These are phyloP conservation scores for Drosophila navojoa DNA, from an alignment of 1,140 invertebrate genomes.

Conservation along the genomic window DNA sequence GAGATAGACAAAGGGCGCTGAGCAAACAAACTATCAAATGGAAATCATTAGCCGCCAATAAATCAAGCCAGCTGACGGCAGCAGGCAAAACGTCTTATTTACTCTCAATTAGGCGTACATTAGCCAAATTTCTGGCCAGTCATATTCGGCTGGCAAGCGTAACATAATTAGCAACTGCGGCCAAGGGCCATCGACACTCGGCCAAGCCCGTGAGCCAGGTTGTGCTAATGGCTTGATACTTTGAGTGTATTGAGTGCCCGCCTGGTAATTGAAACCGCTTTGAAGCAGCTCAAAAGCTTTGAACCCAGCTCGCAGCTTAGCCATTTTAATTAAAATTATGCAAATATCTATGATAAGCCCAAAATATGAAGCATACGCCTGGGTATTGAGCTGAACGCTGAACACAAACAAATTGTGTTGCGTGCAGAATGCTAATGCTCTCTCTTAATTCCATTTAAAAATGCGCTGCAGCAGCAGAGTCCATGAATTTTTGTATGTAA, in stretches of 20 bases:
- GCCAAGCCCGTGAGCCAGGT: constrained; percentile 11
- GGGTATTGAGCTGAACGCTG: not conserved
- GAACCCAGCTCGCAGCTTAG: constrained; percentile 21
- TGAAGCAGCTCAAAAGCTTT: constrained; percentile 17
- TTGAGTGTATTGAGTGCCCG: not conserved
- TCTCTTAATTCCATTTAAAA: not conserved
- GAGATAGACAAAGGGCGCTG: not conserved
- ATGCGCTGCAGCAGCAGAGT: constrained; percentile 12
- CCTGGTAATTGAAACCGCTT: constrained; percentile 42
- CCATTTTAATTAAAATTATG: constrained; percentile 71
- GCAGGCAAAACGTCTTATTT: constrained; percentile 59
- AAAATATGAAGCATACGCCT: constrained; percentile 39
- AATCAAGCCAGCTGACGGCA: constrained; percentile 56
- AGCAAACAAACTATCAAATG: constrained; percentile 51
- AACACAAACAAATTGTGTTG: constrained; percentile 9
- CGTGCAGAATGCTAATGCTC: not conserved
- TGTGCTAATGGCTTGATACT: not conserved
- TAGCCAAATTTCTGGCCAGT: constrained; percentile 45
- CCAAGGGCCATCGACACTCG: not conserved
- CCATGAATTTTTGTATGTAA: too few species aligned
- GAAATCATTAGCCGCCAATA: constrained; percentile 69
- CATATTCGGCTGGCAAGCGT: constrained; percentile 11
- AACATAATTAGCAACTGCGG: constrained; percentile 41
- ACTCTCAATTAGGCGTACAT: constrained; percentile 69
- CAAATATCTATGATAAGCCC: constrained; percentile 35